Evolutionary conservation across 1,140 invertebrate species (phyloP), one percentile per base, ranked within the genome.

Genomic region (Drosophila dunni): DNA sequence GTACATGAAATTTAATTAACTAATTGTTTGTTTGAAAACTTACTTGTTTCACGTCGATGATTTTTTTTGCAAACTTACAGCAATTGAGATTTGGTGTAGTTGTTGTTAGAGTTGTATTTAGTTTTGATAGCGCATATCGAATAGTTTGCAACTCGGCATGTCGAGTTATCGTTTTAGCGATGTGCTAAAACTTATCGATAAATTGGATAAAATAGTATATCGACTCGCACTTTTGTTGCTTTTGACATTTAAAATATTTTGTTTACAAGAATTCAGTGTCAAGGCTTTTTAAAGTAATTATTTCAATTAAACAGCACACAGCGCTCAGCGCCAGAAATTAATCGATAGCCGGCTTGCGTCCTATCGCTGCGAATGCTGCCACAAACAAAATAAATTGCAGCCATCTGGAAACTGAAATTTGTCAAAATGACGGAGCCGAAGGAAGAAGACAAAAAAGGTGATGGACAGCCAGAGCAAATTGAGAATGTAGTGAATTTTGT

Each of bases 31-130:
- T 9, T 42, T 13, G 17, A 9, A 10, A 66, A 70, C 67, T 70
- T 70, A 70, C 67, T 54, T 70, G 67, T 56, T 63, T 45, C 15
- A 54, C 17, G 36, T 50, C 45, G 15, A 17, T 7, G 60, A 36
- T 33, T 61, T 51, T 38, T 68, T 8, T 20, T 54, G 36, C 8
- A 61, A 61, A 36, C 45, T 63, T n/a, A 9, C 44, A 46, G 33
- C 15, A 45, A 29, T 9, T 63, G 15, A 54, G 53, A 34, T 36
- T 4, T 42, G n/a, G 50, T 20, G 24, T 0, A 36, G 20, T 48
- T 50, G 45, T 29, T 60, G 24, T 36, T 57, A 67, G 53, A n/a
- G 54, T 40, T 38, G 34, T 11, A 46, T 20, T 20, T 46, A 7
- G 7, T 46, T 15, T 3, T 11, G 4, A 11, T 2, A 17, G 45